These are phyloP conservation scores for Xiphophorus maculatus DNA, from an alignment of 2,113 vertebrate species.

Conservation along the genomic window DNA sequence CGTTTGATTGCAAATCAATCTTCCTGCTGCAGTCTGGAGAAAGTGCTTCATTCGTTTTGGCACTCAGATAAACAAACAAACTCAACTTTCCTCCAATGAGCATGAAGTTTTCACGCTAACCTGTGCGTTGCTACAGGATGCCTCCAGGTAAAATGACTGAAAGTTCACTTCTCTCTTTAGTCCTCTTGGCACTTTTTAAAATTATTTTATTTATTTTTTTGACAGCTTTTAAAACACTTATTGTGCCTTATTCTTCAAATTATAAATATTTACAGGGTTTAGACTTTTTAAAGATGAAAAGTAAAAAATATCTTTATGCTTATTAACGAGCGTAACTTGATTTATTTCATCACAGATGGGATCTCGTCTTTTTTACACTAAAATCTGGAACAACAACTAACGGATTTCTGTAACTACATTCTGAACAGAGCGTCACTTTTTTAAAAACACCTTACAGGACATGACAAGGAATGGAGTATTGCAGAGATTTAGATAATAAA, in stretches of 20 bases:
- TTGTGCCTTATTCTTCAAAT: constrained; percentile 17
- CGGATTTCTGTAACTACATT: background rate
- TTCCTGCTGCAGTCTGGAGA: background rate
- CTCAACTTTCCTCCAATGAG: constrained; percentile 35
- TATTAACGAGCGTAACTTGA: background rate
- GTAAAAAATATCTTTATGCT: constrained; percentile 4
- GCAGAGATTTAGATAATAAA: constrained; percentile 21
- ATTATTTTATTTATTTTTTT: constrained; percentile 8
- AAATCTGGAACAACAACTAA: constrained; percentile 11
- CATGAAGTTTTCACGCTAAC: constrained; percentile 64
- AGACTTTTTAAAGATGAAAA: constrained; percentile 3
- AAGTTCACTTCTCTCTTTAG: constrained; percentile 18
- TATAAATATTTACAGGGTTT: constrained; percentile 45
- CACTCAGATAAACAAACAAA: constrained; percentile 29
- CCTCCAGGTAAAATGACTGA: constrained; percentile 31
- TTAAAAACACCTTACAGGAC: constrained; percentile 13
- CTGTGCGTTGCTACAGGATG: constrained; percentile 49
- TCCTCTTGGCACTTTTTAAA: background rate
- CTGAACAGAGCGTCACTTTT: constrained; percentile 18
- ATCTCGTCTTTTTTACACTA: constrained; percentile 7
- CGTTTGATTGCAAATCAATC: constrained; percentile 5
- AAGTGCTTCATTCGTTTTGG: constrained; percentile 47
- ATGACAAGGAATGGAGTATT: constrained; percentile 19
- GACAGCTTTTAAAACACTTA: background rate
- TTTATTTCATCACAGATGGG: background rate